Base-by-base conservation (phyloP, 30 jellyfish, hydroid and myxozoan genomes). In the Turritopsis dohrnii region DNA sequence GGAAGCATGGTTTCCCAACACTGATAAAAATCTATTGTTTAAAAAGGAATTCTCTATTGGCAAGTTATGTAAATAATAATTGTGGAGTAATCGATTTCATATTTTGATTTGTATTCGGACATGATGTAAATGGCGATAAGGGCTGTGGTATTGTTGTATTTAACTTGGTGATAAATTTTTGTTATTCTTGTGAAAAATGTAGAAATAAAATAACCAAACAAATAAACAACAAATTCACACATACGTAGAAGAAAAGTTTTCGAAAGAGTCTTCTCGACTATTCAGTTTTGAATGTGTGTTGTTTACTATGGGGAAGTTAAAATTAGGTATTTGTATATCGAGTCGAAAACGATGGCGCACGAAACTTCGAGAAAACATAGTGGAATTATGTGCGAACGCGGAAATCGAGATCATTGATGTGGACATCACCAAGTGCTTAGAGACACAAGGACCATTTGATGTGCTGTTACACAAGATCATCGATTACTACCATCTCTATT, bases 381-480 rank as follows among this genome's bases (percentile, higher is more conserved):
- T 71, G 8, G 90, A 81, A 20, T 72, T 71, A 13, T 87, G 98
- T 54, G 65, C 75, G 76, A 72, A 65, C 20, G 75, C 77, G 5
- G 72, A 71, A 72, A 92, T 93, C 18, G 74, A 77, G 52, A 52
- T 93, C n/a, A 66, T 66, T 52, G 96, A 86, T 28, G 86, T 93
- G 24, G 86, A 93, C 74, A 71, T 83, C 17, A 87, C 72, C 0
- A 71, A 18, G 26, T 80, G 85, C 18, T 18, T 92, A 52, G 95
- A 85, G 30, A 80, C 72, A 29, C 96, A 86, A 84, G 99, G 99
- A 20, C 96, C 96, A 21, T 94, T 85, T 87, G 96, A 89, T 76
- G 80, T 89, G 16, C 81, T 94, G 66, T 66, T 94, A 72, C 99
- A 94, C 82, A 94, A 94, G 74, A 80, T 89, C 19, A 53, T 87